Evolutionary conservation across 2,888 invertebrate genomes (phyloP).

Genomic region (Chelonus formosanus): DNA sequence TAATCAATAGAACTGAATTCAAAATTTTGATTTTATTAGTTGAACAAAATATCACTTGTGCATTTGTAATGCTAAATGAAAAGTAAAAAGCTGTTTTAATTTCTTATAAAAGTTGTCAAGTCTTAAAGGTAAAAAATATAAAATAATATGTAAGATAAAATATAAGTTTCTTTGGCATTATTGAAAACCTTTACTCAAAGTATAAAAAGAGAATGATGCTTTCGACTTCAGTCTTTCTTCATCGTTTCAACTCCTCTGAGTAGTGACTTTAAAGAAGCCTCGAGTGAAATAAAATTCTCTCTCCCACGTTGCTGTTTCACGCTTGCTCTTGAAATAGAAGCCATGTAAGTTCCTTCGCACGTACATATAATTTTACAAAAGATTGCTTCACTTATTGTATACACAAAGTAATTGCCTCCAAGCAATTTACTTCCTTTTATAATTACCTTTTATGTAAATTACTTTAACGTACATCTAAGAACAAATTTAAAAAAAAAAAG

Average conservation of each 20-base stretch:
- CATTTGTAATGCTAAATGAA: too few species aligned
- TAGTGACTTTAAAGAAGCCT: conserved; percentile 31
- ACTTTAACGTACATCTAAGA: neutral
- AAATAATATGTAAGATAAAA: too few species aligned
- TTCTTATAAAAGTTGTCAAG: too few species aligned
- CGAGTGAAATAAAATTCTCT: conserved; percentile 31
- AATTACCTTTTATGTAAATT: neutral
- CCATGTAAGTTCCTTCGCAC: conserved; percentile 27
- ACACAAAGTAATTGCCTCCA: conserved; percentile 22
- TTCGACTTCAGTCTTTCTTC: conserved; percentile 34
- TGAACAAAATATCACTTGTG: too few species aligned
- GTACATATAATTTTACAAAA: conserved; percentile 15
- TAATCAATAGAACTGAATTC: too few species aligned
- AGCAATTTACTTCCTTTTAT: conserved; percentile 1
- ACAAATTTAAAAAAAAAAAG: too few species aligned
- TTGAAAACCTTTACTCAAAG: too few species aligned
- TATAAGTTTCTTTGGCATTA: too few species aligned
- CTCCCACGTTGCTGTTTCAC: conserved; percentile 32
- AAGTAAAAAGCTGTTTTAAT: too few species aligned
- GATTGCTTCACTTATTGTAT: conserved; percentile 19
- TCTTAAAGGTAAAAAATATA: too few species aligned
- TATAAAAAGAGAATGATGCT: conserved; percentile 19
- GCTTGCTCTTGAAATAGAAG: conserved; percentile 30
- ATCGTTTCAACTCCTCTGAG: conserved; percentile 29
- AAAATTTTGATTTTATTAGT: too few species aligned